Evolutionary conservation across 2,113 vertebrate genomes (phyloP).

Genomic region (Channa argus): DNA sequence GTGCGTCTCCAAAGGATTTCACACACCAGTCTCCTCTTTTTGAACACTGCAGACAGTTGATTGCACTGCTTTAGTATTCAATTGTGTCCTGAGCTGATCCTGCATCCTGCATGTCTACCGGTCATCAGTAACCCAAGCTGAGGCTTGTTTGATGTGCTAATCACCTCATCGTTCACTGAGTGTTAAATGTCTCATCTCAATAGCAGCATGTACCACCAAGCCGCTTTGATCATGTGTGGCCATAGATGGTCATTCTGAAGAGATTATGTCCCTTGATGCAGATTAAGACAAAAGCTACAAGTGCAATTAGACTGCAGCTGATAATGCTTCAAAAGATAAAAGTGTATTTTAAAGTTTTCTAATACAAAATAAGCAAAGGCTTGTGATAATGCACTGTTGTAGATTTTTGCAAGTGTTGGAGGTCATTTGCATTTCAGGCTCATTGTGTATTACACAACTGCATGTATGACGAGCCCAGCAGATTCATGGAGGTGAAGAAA

Average conservation of each 20-base stretch:
- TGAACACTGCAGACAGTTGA: background rate
- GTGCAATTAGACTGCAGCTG: background rate
- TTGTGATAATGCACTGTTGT: background rate
- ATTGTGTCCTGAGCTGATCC: background rate
- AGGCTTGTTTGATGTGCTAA: slow-evolving; percentile 64
- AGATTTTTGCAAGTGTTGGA: background rate
- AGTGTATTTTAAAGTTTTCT: background rate
- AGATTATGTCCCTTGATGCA: slow-evolving; percentile 32
- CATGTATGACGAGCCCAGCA: background rate
- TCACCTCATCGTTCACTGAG: slow-evolving; percentile 28
- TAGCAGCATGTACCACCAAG: slow-evolving; percentile 14
- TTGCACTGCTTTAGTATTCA: background rate
- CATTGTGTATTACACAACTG: slow-evolving; percentile 16
- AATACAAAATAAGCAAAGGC: background rate
- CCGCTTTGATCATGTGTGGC: slow-evolving; percentile 42
- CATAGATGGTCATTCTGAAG: slow-evolving; percentile 30
- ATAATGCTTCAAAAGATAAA: background rate
- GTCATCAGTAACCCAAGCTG: slow-evolving; percentile 11
- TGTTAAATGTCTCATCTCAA: slow-evolving; percentile 9
- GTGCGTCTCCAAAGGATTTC: too few relatives aligned
- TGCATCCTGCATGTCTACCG: background rate
- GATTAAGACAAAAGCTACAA: slow-evolving; percentile 17
- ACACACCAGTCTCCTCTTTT: background rate
- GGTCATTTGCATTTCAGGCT: slow-evolving; percentile 15
- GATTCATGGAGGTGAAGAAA: background rate